Base-by-base conservation (phyloP, 2,797 vertebrate genomes). In the Acipenser ruthenus region DNA sequence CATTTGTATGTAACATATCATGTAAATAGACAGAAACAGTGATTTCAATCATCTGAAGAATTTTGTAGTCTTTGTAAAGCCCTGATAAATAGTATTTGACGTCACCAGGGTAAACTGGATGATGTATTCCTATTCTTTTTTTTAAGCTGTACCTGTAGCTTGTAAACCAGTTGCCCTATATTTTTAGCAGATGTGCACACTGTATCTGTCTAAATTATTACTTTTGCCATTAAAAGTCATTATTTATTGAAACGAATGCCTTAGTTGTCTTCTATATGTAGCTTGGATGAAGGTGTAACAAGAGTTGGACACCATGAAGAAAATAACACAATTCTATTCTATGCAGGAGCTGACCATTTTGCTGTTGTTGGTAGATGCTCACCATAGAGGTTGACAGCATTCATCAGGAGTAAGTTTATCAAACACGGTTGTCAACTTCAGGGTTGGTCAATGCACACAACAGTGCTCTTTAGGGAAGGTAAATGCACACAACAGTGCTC, bases 61-160 rank as follows among this genome's bases (percentile, higher is more conserved):
- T 98, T 99, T 99, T 99, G 94, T 98, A 99, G 95, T 96, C 93
- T 98, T 98, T 98, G 95, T 97, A 98, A 98, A 98, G 92, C 92
- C 89, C 93, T 91, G 88, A 94, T 93, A 93, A 95, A 95, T 94
- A 91, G 93, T 96, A 94, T 94, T 95, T 96, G 93, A 93, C 98
- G 95, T 97, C 93, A 92, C 92, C 90, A 79, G 80, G 92, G 84
- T 87, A 88, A 90, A 88, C 79, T 77, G 87, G 87, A 85, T 80
- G 78, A 87, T 86, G 83, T 87, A 88, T 87, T 91, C 88, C 80
- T 85, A 84, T 87, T 80, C 66, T 48, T 75, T 49, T 60, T 11
- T 18, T 64, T 85, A 85, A 55, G 48, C 86, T 86, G 86, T 89
- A 85, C 77, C 82, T 87, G 84, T 90, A 89, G 88, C 87, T 87